These are phyloP conservation scores for Erpornis zantholeuca DNA, from an alignment of 2,113 vertebrate species.

Conservation along the genomic window DNA sequence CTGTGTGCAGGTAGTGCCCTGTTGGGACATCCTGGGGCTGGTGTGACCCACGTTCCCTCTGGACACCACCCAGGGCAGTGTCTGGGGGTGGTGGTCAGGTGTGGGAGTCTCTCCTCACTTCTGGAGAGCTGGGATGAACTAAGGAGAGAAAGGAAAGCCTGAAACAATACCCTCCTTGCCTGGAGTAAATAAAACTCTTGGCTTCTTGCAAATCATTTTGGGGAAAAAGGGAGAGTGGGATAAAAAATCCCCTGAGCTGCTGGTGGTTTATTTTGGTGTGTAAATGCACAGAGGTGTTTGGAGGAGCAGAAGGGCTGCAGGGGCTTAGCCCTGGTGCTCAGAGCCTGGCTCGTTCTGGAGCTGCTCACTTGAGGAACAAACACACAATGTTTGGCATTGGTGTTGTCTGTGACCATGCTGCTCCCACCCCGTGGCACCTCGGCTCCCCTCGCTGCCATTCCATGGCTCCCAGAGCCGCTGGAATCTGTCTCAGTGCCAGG, in stretches of 20 bases:
- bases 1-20: background rate
- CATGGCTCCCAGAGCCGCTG: background rate
- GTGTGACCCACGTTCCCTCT: rapidly evolving
- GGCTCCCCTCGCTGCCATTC: rapidly evolving
- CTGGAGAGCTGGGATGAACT: background rate
- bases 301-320: background rate
- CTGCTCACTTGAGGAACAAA: background rate
- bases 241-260: rapidly evolving
- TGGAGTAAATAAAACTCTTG: background rate
- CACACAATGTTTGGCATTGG: rapidly evolving
- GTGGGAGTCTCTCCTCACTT: background rate
- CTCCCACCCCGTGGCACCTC: background rate
- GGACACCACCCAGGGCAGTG: rapidly evolving
- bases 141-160: background rate
- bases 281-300: background rate
- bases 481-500: rapidly evolving
- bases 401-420: rapidly evolving
- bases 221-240: rapidly evolving
- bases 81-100: background rate
- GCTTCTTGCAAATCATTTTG: background rate
- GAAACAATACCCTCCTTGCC: background rate
- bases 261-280: background rate
- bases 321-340: background rate
- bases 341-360: background rate
- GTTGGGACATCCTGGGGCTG: rapidly evolving